Evolutionary conservation across 2,113 vertebrate species (phyloP).

Genomic region (Amphilophus citrinellus): DNA sequence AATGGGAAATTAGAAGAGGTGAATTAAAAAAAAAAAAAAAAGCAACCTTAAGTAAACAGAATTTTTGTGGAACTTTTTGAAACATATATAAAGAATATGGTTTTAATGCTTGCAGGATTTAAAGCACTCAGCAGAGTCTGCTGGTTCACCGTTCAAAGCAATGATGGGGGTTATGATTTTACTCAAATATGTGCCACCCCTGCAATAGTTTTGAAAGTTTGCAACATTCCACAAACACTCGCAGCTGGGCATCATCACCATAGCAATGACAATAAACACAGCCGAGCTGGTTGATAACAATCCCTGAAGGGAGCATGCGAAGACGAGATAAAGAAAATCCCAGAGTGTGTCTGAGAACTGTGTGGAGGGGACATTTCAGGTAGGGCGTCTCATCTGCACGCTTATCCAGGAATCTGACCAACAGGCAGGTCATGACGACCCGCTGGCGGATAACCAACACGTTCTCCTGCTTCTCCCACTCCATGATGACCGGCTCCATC

Average conservation of each 20-base stretch:
- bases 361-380: background rate
- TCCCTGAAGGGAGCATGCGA: background rate
- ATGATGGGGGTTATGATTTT: background rate
- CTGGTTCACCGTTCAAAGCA: background rate
- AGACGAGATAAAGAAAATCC: background rate
- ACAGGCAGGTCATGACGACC: no score
- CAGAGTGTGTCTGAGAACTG: background rate
- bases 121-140: background rate
- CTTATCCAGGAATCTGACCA: background rate
- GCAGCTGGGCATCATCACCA: background rate
- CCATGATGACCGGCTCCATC: background rate
- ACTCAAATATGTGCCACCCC: background rate
- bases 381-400: background rate
- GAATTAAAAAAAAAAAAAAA: slow-evolving; percentile 44
- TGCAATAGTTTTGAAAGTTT: background rate
- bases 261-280: background rate
- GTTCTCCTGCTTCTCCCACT: background rate
- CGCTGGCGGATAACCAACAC: no score
- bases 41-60: background rate
- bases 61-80: background rate
- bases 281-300: background rate
- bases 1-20: slow-evolving; percentile 45
- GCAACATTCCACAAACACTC: background rate
- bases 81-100: background rate
- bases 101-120: background rate